A percentile compares a stretch with the other conserved stretches of the same genome.
These are phyloP conservation scores for Cryptoleucopteryx plumbea DNA, from an alignment of 2,113 vertebrate genomes.

Conservation along the genomic window DNA sequence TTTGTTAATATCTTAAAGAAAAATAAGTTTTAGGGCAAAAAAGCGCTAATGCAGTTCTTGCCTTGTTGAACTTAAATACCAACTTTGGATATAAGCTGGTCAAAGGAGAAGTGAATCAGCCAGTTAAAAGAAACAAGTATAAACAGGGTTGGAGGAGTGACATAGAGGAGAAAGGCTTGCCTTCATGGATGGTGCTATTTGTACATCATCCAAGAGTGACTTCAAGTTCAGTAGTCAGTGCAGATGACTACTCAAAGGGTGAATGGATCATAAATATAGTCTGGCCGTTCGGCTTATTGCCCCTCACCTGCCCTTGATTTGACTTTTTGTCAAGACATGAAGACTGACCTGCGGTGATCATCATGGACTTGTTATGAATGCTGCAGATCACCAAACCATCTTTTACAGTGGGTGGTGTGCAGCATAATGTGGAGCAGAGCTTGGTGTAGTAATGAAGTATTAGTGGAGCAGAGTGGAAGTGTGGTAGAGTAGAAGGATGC, in stretches of 20 bases:
- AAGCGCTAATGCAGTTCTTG: not conserved
- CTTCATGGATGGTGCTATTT: not conserved
- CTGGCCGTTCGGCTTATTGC: not conserved
- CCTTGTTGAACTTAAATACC: not conserved
- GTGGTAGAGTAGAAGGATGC: not conserved
- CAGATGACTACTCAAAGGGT: not conserved
- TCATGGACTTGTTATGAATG: not conserved
- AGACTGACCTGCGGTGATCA: not conserved
- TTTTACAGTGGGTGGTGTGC: not conserved
- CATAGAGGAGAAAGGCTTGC: not conserved
- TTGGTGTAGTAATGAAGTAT: not conserved
- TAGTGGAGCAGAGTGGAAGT: not conserved
- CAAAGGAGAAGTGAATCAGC: not conserved
- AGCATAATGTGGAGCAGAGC: not conserved
- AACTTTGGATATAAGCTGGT: not conserved
- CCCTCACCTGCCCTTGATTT: not conserved
- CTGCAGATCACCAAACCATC: not conserved
- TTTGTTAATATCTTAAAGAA: not conserved
- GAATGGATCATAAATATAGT: not conserved
- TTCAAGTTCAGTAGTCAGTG: not conserved
- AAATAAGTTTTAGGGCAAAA: not conserved
- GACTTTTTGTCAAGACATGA: not conserved
- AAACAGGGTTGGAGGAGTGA: not conserved
- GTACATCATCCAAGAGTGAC: not conserved
- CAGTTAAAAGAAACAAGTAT: not conserved